A percentile compares a stretch with the other conserved stretches of the same genome.
Evolutionary conservation across 2,797 vertebrate genomes (phyloP).

Genomic region (Crocodylus rhombifer): DNA sequence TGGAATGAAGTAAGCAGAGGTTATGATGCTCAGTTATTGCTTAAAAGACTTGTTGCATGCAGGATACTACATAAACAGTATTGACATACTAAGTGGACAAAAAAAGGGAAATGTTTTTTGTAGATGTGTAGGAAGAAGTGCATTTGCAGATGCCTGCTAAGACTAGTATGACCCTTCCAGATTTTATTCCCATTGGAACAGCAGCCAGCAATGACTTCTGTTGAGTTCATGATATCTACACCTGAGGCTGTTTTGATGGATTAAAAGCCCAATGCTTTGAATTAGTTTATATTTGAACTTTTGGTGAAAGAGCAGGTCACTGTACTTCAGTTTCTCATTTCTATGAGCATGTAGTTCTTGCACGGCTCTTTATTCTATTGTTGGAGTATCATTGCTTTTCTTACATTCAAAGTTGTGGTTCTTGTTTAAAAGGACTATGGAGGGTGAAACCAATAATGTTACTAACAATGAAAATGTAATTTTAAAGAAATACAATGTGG

Average conservation of each 20-base stretch:
- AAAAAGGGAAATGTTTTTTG: neutral
- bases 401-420: neutral
- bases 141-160: rapidly evolving
- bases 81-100: neutral
- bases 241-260: neutral
- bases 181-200: neutral
- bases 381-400: neutral
- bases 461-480: neutral
- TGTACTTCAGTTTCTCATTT: neutral
- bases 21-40: neutral
- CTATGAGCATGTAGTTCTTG: neutral
- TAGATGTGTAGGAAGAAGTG: neutral
- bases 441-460: neutral
- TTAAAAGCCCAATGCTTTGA: neutral
- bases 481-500: neutral
- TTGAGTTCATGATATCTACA: neutral
- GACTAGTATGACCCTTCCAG: neutral
- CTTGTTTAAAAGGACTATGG: neutral
- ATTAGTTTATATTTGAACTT: rapidly evolving
- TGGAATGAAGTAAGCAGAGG: neutral
- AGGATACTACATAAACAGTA: neutral
- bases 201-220: neutral
- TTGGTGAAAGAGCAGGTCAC: neutral
- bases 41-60: neutral
- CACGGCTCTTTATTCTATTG: neutral